Evolutionary conservation across 2,797 vertebrate genomes (phyloP), one percentile per base, ranked within the genome.

Genomic region (Pantherophis vulpinus): DNA sequence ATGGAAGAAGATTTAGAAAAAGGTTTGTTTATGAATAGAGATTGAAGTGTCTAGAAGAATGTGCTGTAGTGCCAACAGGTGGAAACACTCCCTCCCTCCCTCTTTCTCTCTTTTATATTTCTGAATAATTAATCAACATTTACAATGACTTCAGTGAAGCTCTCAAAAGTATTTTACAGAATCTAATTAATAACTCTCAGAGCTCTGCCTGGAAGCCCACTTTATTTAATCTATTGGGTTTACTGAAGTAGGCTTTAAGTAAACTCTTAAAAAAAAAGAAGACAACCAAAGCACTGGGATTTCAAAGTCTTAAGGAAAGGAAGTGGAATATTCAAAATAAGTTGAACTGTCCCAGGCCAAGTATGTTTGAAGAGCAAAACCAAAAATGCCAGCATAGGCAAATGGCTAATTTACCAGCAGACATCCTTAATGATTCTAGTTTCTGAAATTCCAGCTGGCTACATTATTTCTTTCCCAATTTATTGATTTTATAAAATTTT

Each of bases 171-270:
- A 89, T 90, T 93, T 93, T 92, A 42, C 70, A 25, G 94, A 93
- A 87, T 79, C 86, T 93, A 96, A 95, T 94, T 95, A 94, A 94
- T 93, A 89, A 13, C 93, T 95, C 37, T 1, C 66, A 79, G 94
- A 91, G 59, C 89, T 86, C 94, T 90, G 94, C 91, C 93, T 93
- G 91, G 92, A 93, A 96, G 93, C 47, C 37, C 70, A 79, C 91
- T 96, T 95, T 91, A 90, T 93, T 87, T 94, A 95, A 94, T 18
- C 91, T 83, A 92, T 96, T 93, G 93, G 83, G 59, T 91, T 94
- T 96, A 94, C 91, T 93, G 91, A 92, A 93, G 90, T 93, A 94
- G 94, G 90, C 89, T 95, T 91, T 91, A 95, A 93, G 90, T 91
- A 91, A 93, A 91, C 66, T 83, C 23, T 58, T 20, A 3, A 42